Base-by-base conservation (phyloP, 2,888 invertebrate species). In the Pseudococcus viburni region DNA sequence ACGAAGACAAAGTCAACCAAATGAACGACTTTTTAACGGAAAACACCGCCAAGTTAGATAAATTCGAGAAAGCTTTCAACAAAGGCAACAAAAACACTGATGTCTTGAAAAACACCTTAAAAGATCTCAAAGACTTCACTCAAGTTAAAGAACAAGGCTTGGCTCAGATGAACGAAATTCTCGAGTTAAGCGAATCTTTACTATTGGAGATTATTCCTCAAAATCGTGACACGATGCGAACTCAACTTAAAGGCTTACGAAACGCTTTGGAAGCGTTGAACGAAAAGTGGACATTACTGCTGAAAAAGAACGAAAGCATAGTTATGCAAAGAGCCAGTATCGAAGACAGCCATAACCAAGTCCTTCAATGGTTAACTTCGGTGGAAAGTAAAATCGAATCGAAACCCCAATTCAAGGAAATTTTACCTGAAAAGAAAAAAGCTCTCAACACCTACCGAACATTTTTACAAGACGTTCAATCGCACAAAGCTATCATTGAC, bases 271-370 rank as follows among this genome's bases (percentile, higher is more conserved):
- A 98, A 92, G 94, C 95, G 85, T 94, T 97, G 83, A 94, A 96
- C 7, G 97, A 96, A 91, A 95, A 95, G 91, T 94, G 97, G 0
- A 97, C 96, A 91, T 94, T 95, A 19, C 94, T 97, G 1, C 94
- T 97, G 90, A 97, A 97, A 91, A 95, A 95, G 90, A 95, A 97
- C 22, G 98, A 98, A 93, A 96, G 95, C 0, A 95, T 96, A 64
- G 94, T 98, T 89, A 95, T 97, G 91, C 97, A 98, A 90, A 94
- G 98, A 92, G 96, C 97, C 5, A 97, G 97, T 0, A 97, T 98
- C 91, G 98, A 98, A 91, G 98, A 98, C 90, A 97, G 96, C 89
- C 96, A 96, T 90, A 95, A 95, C 84, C 97, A 97, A 90, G 95
- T 98, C 9, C 95, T 95, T 90, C 94, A 95, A 91, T 98, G 98